phyloP scores from a whole-genome alignment of 1,140 invertebrate species.

The Conus betulinus region DNA sequence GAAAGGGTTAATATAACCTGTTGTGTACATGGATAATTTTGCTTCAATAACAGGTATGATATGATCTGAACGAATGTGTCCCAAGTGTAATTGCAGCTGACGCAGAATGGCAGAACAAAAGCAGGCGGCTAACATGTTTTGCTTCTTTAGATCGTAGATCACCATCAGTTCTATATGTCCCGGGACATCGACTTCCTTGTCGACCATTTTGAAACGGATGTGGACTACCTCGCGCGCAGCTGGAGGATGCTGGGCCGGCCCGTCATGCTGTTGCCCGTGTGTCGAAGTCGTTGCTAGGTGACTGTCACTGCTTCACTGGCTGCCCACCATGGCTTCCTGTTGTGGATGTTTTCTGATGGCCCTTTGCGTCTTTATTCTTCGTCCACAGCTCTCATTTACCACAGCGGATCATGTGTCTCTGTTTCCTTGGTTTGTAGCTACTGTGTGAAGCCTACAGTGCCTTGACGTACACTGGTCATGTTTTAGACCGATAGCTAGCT shows the following conservation, averaged over 20 bases:
- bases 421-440: neutral
- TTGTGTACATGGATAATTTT: too few relatives aligned
- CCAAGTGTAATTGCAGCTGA: too few relatives aligned
- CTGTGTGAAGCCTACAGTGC: too few relatives aligned
- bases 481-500: too few relatives aligned
- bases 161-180: conserved; percentile 74
- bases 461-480: too few relatives aligned
- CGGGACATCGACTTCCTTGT: conserved; percentile 72
- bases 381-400: neutral
- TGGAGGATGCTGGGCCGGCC: conserved; percentile 78
- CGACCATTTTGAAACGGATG: conserved; percentile 72
- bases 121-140: neutral
- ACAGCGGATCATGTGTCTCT: neutral
- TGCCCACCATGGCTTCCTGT: neutral
- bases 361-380: neutral
- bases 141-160: conserved; percentile 81
- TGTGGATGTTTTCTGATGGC: neutral
- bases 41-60: too few relatives aligned
- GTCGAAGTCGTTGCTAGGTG: conserved; percentile 95
- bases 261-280: conserved; percentile 70
- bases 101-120: neutral
- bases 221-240: conserved; percentile 71
- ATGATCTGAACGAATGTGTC: too few relatives aligned
- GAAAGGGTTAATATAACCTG: too few relatives aligned
- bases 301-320: conserved; percentile 23